Evolutionary conservation across 2,888 invertebrate genomes (phyloP).

Genomic region (Polydrusus pterygomalis): DNA sequence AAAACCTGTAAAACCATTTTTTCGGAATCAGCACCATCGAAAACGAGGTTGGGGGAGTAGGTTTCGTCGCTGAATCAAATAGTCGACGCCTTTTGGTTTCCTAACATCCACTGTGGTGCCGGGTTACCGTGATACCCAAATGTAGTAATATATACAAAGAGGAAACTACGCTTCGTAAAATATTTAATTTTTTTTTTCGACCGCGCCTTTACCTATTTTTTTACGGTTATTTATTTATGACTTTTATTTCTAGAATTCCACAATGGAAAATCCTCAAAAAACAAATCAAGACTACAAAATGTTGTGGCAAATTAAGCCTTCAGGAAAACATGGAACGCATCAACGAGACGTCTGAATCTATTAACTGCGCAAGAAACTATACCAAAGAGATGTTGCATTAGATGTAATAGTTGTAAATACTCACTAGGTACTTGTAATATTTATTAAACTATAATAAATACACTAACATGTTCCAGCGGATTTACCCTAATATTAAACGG

Average conservation of each 20-base stretch:
- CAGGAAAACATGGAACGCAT: neutral
- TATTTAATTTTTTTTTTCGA: too few species aligned
- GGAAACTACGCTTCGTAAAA: too few species aligned
- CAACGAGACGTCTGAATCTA: conserved; percentile 37
- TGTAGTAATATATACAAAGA: too few species aligned
- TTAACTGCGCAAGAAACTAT: conserved; percentile 55
- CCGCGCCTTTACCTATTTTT: neutral
- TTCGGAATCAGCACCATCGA: too few species aligned
- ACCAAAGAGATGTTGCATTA: conserved; percentile 65
- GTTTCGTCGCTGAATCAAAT: too few species aligned
- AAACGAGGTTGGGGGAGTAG: too few species aligned
- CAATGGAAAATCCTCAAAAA: neutral
- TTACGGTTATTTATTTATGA: neutral
- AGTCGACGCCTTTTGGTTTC: too few species aligned
- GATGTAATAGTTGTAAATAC: conserved; percentile 61
- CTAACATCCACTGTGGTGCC: too few species aligned
- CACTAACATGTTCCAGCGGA: neutral
- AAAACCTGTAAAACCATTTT: too few species aligned
- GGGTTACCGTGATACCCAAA: too few species aligned
- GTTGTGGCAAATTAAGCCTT: neutral
- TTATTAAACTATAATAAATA: conserved; percentile 27
- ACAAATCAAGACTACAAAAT: too few species aligned
- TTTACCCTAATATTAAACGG: neutral
- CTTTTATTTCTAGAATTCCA: neutral
- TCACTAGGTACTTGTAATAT: conserved; percentile 55